These are phyloP conservation scores for Drosophila murphyi DNA, from an alignment of 1,140 invertebrate genomes.

Conservation along the genomic window DNA sequence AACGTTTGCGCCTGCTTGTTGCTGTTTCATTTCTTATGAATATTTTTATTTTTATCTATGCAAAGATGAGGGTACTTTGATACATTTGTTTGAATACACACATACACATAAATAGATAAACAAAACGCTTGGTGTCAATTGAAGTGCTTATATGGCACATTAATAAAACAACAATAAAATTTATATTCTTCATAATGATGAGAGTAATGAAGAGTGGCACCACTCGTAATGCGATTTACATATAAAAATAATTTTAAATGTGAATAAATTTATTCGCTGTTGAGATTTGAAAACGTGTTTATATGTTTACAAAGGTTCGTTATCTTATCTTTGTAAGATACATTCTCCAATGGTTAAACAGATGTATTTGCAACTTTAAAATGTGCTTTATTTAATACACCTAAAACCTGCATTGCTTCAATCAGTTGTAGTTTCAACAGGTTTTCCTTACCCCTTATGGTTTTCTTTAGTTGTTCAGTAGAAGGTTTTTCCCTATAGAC, in stretches of 20 bases:
- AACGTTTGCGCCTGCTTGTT: conserved; percentile 65
- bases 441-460: background rate
- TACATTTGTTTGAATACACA: background rate
- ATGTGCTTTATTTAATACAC: background rate
- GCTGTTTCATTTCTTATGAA: conserved; percentile 37
- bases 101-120: conserved; percentile 50
- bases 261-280: background rate
- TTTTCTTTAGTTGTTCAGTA: background rate
- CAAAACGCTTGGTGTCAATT: conserved; percentile 60
- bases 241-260: background rate
- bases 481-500: background rate
- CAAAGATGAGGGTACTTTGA: conserved; percentile 30
- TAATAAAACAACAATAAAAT: conserved; percentile 26
- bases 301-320: too few relatives aligned
- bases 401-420: background rate
- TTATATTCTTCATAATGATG: conserved; percentile 13
- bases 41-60: conserved; percentile 31
- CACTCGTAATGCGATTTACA: conserved; percentile 9
- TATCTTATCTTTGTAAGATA: too few relatives aligned
- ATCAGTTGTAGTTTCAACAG: too few relatives aligned
- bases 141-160: conserved; percentile 35
- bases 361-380: too few relatives aligned
- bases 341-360: too few relatives aligned
- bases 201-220: background rate
- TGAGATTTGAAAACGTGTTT: background rate